phyloP scores from a whole-genome alignment of 2,113 vertebrate genomes.

The Thalassoma bifasciatum region DNA sequence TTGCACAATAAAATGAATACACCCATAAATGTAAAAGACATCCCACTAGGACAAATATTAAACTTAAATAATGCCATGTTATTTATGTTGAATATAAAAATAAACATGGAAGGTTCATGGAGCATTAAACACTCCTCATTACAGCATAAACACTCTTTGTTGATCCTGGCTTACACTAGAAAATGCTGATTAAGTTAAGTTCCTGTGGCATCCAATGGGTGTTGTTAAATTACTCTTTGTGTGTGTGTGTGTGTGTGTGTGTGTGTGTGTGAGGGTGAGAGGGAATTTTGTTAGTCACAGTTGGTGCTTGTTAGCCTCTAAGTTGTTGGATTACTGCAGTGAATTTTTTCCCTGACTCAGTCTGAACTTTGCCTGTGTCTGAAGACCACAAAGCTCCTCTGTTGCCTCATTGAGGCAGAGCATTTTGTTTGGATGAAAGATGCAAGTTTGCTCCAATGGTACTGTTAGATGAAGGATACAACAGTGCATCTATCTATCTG shows the following conservation, averaged over 20 bases:
- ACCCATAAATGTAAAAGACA: no score
- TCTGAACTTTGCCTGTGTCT: constrained; percentile 57
- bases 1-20: no score
- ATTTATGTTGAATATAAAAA: no score
- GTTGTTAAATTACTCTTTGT: background rate
- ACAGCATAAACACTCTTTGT: no score
- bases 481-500: background rate
- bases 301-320: constrained; percentile 15
- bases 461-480: constrained; percentile 31
- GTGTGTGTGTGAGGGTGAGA: background rate
- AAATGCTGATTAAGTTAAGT: background rate
- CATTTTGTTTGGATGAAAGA: constrained; percentile 26
- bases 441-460: constrained; percentile 43
- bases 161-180: no score
- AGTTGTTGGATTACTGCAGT: constrained; percentile 36
- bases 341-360: constrained; percentile 62
- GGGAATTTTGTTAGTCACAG: background rate
- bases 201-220: background rate
- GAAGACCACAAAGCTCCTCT: constrained; percentile 48
- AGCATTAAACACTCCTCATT: no score
- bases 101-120: no score
- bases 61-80: no score
- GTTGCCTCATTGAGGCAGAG: constrained; percentile 31
- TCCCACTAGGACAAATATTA: no score
- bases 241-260: background rate